Conservation (phyloP, 1,140 invertebrate species). For the Pogonognathellus flavescens region DNA sequence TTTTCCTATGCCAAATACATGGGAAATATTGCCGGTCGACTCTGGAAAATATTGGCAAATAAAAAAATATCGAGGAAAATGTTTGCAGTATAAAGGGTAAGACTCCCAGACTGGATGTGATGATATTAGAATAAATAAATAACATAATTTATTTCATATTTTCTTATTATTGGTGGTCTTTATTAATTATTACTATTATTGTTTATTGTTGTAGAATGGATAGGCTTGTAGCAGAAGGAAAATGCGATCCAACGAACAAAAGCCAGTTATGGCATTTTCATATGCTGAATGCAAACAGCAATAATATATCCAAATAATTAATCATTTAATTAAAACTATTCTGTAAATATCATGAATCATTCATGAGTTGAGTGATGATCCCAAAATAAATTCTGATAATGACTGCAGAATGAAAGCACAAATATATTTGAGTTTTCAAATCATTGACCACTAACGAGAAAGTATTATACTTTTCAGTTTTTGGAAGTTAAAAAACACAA, state of each 20-base stretch:
- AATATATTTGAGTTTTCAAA: no score
- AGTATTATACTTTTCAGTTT: no score
- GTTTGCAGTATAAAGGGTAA: conserved; percentile 48
- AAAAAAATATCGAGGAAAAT: conserved; percentile 57
- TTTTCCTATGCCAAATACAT: conserved; percentile 57
- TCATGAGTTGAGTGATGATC: no score
- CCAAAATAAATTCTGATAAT: no score
- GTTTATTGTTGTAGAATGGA: conserved; percentile 37
- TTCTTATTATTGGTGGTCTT: background rate
- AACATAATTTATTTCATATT: background rate
- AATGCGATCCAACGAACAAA: conserved; percentile 31
- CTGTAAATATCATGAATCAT: no score
- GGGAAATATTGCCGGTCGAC: conserved; percentile 30
- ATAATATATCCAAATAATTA: no score
- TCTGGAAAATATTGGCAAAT: conserved; percentile 54
- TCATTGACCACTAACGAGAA: no score
- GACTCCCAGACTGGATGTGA: no score
- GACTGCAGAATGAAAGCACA: no score
- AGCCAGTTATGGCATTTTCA: conserved; percentile 58
- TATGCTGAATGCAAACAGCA: conserved; percentile 6
- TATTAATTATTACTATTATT: background rate
- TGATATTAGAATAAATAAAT: background rate
- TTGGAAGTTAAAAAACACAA: no score
- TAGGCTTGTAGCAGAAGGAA: conserved; percentile 27
- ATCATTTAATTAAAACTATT: no score